Evolutionary conservation across 1,140 invertebrate genomes (phyloP).

Genomic region (Scaptodrosophila lebanonensis): DNA sequence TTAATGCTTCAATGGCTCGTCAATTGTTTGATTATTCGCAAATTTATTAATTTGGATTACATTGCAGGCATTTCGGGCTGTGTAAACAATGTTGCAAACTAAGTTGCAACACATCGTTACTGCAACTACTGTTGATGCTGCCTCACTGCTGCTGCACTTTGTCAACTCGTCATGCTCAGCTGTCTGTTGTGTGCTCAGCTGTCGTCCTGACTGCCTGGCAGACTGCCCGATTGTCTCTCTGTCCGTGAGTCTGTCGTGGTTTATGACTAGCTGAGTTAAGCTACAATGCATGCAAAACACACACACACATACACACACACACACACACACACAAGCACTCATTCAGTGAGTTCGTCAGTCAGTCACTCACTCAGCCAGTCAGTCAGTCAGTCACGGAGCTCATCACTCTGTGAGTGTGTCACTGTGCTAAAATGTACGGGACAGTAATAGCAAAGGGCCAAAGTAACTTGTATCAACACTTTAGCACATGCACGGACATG

Average conservation of each 20-base stretch:
- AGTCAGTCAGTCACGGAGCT: conserved; percentile 3
- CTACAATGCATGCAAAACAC: neutral
- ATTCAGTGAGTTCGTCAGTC: conserved; percentile 8
- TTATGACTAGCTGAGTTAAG: conserved; percentile 28
- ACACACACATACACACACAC: conserved; percentile 7
- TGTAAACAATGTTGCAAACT: conserved; percentile 8
- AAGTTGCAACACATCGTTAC: too few relatives aligned
- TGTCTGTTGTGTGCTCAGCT: conserved; percentile 59
- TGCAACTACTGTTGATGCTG: neutral
- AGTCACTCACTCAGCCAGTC: conserved; percentile 7
- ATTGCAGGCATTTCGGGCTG: conserved; percentile 1
- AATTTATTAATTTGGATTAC: too few relatives aligned
- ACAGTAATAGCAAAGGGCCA: conserved; percentile 42
- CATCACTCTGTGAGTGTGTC: conserved; percentile 37
- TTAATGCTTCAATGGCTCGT: too few relatives aligned
- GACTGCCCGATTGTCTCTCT: neutral
- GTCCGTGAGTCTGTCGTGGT: conserved; percentile 9
- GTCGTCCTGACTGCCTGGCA: conserved; percentile 29
- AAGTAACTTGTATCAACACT: conserved; percentile 74
- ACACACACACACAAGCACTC: neutral
- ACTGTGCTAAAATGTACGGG: conserved; percentile 50
- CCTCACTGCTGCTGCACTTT: conserved; percentile 53
- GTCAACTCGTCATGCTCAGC: conserved; percentile 68
- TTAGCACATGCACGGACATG: conserved; percentile 63
- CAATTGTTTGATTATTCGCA: too few relatives aligned